A percentile compares a stretch with the other conserved stretches of the same genome.
These are phyloP conservation scores for Zelleria hepariella DNA, from an alignment of 2,888 invertebrate species.

Conservation along the genomic window DNA sequence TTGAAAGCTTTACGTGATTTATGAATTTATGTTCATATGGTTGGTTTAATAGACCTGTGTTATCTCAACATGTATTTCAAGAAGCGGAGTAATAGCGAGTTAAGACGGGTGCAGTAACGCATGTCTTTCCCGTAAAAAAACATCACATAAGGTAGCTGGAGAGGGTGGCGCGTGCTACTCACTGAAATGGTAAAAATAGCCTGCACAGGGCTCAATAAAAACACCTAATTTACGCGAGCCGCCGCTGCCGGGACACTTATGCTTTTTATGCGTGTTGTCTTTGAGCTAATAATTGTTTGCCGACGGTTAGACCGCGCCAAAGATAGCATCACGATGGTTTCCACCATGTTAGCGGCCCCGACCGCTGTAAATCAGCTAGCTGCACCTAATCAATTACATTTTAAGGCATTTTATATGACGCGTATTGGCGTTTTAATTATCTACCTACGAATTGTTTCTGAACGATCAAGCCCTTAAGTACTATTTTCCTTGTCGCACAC, in stretches of 20 bases:
- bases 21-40: neutral
- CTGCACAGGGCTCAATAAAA: slow-evolving; percentile 49
- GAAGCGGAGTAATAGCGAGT: neutral
- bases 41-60: neutral
- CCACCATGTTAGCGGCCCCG: neutral
- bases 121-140: slow-evolving; percentile 34
- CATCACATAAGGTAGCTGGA: slow-evolving; percentile 19
- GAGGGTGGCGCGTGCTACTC: slow-evolving; percentile 50
- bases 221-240: slow-evolving; percentile 64
- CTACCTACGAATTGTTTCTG: neutral
- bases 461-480: neutral
- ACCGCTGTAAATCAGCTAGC: slow-evolving; percentile 4
- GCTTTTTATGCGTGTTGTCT: slow-evolving; percentile 69
- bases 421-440: neutral
- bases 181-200: slow-evolving; percentile 59
- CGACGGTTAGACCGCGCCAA: slow-evolving; percentile 34
- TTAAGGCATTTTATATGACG: neutral
- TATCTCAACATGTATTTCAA: slow-evolving; percentile 10
- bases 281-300: slow-evolving; percentile 60
- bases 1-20: neutral
- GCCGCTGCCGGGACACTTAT: slow-evolving; percentile 59
- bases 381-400: neutral
- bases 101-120: slow-evolving; percentile 11
- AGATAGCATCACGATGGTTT: slow-evolving; percentile 12
- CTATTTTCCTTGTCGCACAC: neutral